Base-by-base conservation (phyloP, 2,888 invertebrate genomes). In the Drosophila eohydei region DNA sequence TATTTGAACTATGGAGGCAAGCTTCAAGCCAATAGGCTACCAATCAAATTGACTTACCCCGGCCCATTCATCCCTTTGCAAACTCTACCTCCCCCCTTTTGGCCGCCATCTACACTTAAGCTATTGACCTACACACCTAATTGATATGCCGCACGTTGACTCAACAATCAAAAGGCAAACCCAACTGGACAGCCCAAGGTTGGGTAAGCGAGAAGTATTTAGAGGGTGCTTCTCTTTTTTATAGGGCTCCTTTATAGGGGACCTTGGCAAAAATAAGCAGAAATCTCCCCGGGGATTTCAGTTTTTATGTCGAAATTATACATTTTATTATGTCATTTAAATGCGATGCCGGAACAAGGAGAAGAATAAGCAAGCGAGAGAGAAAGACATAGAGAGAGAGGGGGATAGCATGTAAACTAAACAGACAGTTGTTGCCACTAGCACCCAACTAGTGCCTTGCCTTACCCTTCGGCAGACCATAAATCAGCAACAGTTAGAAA, bases 231-330 rank as follows among this genome's bases (percentile, higher is more conserved):
- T 21, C 26, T 30, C 16, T 32, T 34, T 21, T 51, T 26, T 55
- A 44, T 34, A 40, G 28, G 40, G 34, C 34, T n/a, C 8, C 11
- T 16, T 14, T 54, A 21, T 50, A 30, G 30, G 34, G 9, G 38
- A 16, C 48, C 34, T 55, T 55, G 16, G 50, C 38, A 38, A 36
- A 55, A 46, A 51, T 32, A 40, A 36, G 48, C 41, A 16, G 48
- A 80, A 74, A 71, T 74, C 71, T 71, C 84, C 83, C 80, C 34
- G 64, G 72, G 87, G 84, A 83, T 68, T 87, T 80, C 28, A 59
- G 57, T 80, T 84, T 87, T 83, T 84, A 87, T 87, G 85, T 68
- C 66, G 74, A 87, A 83, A 88, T 84, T 85, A 85, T 88, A 82
- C 80, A 80, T 88, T 85, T 84, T 88, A 84, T 88, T 77, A 85